Evolutionary conservation across 30 jellyfish, hydroid and myxozoan genomes (phyloP).

Genomic region (Aurelia sp.): DNA sequence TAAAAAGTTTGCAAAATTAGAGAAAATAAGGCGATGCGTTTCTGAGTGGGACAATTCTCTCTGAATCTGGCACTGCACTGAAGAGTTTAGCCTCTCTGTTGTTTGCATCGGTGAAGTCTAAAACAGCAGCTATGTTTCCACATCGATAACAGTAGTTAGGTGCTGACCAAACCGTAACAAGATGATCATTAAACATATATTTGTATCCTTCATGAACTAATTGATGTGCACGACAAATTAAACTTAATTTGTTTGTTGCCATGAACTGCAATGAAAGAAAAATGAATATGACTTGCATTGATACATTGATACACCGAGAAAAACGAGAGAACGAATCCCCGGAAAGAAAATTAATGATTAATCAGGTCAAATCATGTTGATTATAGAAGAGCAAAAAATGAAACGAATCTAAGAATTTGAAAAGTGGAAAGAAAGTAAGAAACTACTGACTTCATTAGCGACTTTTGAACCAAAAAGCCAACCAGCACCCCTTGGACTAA

Average conservation of each 20-base stretch:
- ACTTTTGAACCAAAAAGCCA: constrained; percentile 97
- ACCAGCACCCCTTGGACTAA: constrained; percentile 99
- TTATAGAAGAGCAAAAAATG: not conserved
- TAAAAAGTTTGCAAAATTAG: not conserved
- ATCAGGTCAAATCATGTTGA: not conserved
- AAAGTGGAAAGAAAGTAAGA: not conserved
- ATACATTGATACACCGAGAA: too few species aligned
- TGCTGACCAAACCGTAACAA: constrained; percentile 99
- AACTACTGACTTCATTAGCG: constrained; percentile 88
- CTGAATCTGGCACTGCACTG: constrained; percentile 97
- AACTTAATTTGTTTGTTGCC: constrained; percentile 66
- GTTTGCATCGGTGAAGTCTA: constrained; percentile 86
- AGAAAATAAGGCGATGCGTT: constrained; percentile 91
- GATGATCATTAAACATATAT: constrained; percentile 90
- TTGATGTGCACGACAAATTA: constrained; percentile 99
- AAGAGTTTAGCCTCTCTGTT: constrained; percentile 85
- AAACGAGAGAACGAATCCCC: too few species aligned
- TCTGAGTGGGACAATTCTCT: constrained; percentile 87
- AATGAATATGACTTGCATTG: too few species aligned
- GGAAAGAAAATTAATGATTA: too few species aligned
- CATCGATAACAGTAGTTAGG: constrained; percentile 99
- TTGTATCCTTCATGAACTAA: constrained; percentile 97
- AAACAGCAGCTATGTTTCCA: constrained; percentile 96
- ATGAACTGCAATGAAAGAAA: constrained; percentile 78
- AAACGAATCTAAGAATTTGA: not conserved